A percentile compares a stretch with the other conserved stretches of the same genome.
Evolutionary conservation across 35 echinoderm and acorn worm species (phyloP).

Genomic region (Stichopus chloronotus): DNA sequence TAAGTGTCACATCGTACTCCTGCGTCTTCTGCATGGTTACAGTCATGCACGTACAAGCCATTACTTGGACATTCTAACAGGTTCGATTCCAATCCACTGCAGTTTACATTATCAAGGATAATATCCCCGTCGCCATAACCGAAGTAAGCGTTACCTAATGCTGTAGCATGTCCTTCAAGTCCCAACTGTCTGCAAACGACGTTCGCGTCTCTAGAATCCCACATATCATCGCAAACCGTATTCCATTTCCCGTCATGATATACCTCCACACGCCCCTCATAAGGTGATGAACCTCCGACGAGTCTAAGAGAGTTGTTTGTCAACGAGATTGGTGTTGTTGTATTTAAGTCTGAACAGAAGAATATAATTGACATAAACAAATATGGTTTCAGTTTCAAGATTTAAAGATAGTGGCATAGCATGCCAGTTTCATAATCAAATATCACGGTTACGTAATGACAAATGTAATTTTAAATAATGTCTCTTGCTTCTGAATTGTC

Average conservation of each 20-base stretch:
- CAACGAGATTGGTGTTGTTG: neutral
- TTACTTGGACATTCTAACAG: neutral
- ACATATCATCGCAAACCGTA: too few relatives aligned
- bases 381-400: too few relatives aligned
- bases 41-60: conserved; percentile 26
- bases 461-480: too few relatives aligned
- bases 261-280: conserved; percentile 21
- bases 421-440: too few relatives aligned
- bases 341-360: neutral
- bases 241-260: neutral
- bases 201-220: neutral
- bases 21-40: neutral
- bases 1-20: neutral
- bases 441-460: too few relatives aligned
- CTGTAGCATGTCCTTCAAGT: neutral
- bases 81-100: conserved; percentile 3
- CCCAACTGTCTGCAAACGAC: conserved; percentile 26
- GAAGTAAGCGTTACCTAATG: neutral
- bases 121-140: conserved; percentile 1
- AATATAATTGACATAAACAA: neutral
- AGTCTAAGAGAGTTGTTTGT: neutral
- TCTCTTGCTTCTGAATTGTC: too few relatives aligned
- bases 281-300: neutral
- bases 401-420: too few relatives aligned
- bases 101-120: conserved; percentile 19